These are phyloP conservation scores for Drosophila sulfurigaster DNA, from an alignment of 1,140 invertebrate species.

Conservation along the genomic window DNA sequence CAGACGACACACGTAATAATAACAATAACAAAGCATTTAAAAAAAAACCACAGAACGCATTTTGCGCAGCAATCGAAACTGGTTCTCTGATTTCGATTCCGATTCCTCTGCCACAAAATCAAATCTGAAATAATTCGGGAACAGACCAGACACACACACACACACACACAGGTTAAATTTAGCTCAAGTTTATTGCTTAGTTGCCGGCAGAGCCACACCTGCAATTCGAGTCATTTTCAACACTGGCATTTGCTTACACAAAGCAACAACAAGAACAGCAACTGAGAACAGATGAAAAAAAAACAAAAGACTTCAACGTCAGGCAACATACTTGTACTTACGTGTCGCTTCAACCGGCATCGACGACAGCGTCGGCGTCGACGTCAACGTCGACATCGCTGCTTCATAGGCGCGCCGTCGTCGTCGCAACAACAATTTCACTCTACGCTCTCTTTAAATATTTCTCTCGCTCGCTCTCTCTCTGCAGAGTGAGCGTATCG, in stretches of 20 bases:
- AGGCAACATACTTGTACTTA: constrained; percentile 61
- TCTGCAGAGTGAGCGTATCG: constrained; percentile 14
- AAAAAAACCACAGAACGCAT: constrained; percentile 3
- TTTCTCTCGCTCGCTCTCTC: neutral
- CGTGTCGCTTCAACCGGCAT: constrained; percentile 50
- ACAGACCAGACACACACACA: constrained; percentile 8
- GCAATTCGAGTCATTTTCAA: constrained; percentile 36
- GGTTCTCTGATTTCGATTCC: constrained; percentile 22
- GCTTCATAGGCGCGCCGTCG: constrained; percentile 62
- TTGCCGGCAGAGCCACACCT: constrained; percentile 48
- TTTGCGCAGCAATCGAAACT: constrained; percentile 46
- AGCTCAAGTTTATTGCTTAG: constrained; percentile 27
- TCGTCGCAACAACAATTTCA: neutral
- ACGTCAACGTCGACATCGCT: constrained; percentile 31
- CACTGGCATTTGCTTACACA: constrained; percentile 24
- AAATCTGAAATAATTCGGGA: constrained; percentile 34
- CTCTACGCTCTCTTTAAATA: neutral
- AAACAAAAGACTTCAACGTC: constrained; percentile 69
- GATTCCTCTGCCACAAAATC: constrained; percentile 14
- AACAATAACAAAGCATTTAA: constrained; percentile 5
- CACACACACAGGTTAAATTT: constrained; percentile 13
- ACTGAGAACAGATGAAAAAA: constrained; percentile 14
- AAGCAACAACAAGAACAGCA: constrained; percentile 8
- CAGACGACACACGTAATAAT: neutral
- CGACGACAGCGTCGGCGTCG: constrained; percentile 3